phyloP scores from a whole-genome alignment of 2,888 invertebrate species.

The Lithophane semibrunnea region DNA sequence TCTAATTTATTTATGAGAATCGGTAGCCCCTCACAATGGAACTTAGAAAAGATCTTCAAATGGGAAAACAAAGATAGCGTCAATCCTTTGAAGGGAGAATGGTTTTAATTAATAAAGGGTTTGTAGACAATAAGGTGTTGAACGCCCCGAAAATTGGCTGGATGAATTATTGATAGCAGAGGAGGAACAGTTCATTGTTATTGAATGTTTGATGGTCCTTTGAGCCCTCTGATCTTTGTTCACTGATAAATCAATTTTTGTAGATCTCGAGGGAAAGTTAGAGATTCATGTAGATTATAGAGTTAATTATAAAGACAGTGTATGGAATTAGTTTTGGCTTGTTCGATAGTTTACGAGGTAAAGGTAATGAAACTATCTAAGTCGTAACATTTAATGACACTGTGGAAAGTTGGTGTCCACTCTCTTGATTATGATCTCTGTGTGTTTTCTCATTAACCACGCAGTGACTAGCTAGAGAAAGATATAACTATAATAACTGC shows the following conservation, averaged over 20 bases:
- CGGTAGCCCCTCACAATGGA: constrained; percentile 78
- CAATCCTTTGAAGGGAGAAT: constrained; percentile 70
- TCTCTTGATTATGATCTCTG: constrained; percentile 39
- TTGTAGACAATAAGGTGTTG: constrained; percentile 62
- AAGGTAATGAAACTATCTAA: constrained; percentile 26
- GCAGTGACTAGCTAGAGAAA: background rate
- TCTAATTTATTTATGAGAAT: constrained; percentile 89
- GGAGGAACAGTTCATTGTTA: constrained; percentile 51
- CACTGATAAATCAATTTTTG: constrained; percentile 35
- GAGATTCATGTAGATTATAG: constrained; percentile 12
- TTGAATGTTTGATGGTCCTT: constrained; percentile 52
- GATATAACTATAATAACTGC: background rate
- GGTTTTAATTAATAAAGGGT: constrained; percentile 70
- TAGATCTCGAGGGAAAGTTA: constrained; percentile 22
- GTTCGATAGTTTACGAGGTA: constrained; percentile 39
- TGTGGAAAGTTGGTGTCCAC: constrained; percentile 32
- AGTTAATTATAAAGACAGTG: constrained; percentile 26
- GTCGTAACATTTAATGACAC: constrained; percentile 44
- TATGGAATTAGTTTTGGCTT: constrained; percentile 38
- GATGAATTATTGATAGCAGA: constrained; percentile 68
- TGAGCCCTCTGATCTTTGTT: constrained; percentile 28
- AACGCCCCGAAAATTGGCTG: constrained; percentile 63
- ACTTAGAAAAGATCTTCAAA: constrained; percentile 76
- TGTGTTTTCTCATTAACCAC: constrained; percentile 25
- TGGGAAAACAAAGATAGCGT: constrained; percentile 75